Percentiles rank a stretch among this genome's conserved stretches.
Conservation (phyloP, 2,888 invertebrate genomes). For the Drosophila pegasa region DNA sequence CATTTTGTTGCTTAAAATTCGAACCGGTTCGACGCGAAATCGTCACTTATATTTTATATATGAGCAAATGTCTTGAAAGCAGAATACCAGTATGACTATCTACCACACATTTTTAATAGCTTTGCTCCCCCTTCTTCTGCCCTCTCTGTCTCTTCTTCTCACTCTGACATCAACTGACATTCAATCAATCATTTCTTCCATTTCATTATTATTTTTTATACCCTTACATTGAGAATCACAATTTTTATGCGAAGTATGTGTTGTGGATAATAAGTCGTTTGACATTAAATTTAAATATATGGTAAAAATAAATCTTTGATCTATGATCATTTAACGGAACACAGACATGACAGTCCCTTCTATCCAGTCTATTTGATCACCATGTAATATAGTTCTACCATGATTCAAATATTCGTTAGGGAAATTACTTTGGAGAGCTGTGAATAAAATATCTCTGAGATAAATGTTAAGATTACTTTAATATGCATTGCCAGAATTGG, state of each 20-base stretch:
- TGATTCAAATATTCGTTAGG: too few species aligned
- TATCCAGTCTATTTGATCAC: too few species aligned
- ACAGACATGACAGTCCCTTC: too few species aligned
- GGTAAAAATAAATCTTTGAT: too few species aligned
- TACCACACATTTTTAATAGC: conserved; percentile 32
- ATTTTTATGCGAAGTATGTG: not conserved
- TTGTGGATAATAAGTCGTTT: too few species aligned
- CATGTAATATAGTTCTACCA: too few species aligned
- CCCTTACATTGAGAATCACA: not conserved
- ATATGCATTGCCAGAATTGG: too few species aligned
- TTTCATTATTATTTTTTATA: not conserved
- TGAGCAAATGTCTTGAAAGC: conserved; percentile 10
- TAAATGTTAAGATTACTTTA: too few species aligned
- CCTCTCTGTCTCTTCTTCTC: not conserved
- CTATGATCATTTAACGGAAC: too few species aligned
- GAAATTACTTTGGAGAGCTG: too few species aligned
- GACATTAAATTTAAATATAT: too few species aligned
- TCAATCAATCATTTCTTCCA: conserved; percentile 52
- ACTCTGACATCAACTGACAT: conserved; percentile 13
- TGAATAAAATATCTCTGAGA: too few species aligned
- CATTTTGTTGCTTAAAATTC: conserved; percentile 2
- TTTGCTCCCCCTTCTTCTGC: conserved; percentile 7
- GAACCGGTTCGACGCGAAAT: conserved; percentile 45
- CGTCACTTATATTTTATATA: conserved; percentile 6
- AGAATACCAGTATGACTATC: conserved; percentile 12